Percentiles rank a stretch among this genome's conserved stretches.
phyloP scores from a whole-genome alignment of 2,888 invertebrate genomes.

The Baronia brevicornis region DNA sequence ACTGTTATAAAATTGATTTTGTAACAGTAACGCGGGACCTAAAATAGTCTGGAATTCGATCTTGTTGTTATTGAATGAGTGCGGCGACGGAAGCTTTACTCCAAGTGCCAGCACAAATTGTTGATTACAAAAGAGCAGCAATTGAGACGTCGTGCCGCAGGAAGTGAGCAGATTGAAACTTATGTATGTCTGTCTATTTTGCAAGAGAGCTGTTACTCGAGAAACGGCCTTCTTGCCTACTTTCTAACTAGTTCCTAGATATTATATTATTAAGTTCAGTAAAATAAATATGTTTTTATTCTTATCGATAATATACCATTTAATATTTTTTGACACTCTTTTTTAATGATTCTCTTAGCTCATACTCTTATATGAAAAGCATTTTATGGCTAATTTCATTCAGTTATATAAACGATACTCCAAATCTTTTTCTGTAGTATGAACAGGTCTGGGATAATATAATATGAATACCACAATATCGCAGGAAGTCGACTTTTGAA shows the following conservation, averaged over 20 bases:
- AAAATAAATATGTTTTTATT: too few species aligned
- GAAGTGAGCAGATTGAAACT: slow-evolving; percentile 66
- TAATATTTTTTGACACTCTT: too few species aligned
- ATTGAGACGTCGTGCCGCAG: slow-evolving; percentile 68
- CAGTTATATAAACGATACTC: too few species aligned
- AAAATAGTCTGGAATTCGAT: slow-evolving; percentile 59
- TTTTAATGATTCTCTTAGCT: too few species aligned
- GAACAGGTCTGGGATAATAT: too few species aligned
- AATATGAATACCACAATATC: too few species aligned
- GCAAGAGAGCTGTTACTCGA: slow-evolving; percentile 14
- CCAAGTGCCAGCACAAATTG: slow-evolving; percentile 63
- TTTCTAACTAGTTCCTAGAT: slow-evolving; percentile 7
- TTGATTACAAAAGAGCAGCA: slow-evolving; percentile 73
- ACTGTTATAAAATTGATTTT: slow-evolving; percentile 19
- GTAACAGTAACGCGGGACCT: slow-evolving; percentile 48
- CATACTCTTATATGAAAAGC: too few species aligned
- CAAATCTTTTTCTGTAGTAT: too few species aligned
- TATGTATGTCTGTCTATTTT: slow-evolving; percentile 55
- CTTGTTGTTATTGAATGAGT: slow-evolving; percentile 58
- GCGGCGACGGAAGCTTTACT: slow-evolving; percentile 46
- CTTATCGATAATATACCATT: too few species aligned
- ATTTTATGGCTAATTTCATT: too few species aligned
- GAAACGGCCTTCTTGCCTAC: slow-evolving; percentile 9
- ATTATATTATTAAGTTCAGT: slow-evolving; percentile 12
- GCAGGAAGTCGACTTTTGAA: too few species aligned